Evolutionary conservation across 2,113 vertebrate species (phyloP).

Genomic region (Oostethus manadensis): DNA sequence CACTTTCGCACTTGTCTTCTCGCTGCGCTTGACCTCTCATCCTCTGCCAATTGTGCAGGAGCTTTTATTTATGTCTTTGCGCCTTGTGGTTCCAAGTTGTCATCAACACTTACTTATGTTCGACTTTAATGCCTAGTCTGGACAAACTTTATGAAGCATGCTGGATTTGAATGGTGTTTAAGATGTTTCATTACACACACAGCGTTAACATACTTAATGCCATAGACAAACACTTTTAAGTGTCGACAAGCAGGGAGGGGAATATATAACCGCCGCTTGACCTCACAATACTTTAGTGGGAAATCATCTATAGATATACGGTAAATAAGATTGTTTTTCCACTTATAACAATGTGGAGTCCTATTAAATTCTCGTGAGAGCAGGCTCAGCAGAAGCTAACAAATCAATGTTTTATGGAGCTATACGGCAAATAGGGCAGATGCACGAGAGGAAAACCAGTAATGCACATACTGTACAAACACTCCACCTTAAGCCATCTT

Average conservation of each 20-base stretch:
- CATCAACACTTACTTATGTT: not conserved
- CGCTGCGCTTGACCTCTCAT: not conserved
- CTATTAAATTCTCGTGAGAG: not conserved
- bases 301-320: not conserved
- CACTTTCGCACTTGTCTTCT: not conserved
- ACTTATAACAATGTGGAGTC: not conserved
- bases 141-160: not conserved
- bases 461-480: not conserved
- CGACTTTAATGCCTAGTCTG: not conserved
- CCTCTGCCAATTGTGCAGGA: not conserved
- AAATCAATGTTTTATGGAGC: not conserved
- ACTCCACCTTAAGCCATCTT: too few relatives aligned
- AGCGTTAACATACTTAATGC: not conserved
- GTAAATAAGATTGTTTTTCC: not conserved
- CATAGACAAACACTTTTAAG: not conserved
- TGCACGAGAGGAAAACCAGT: not conserved
- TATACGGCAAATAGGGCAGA: not conserved
- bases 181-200: not conserved
- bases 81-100: not conserved
- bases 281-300: not conserved
- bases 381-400: not conserved
- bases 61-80: conserved; percentile 1
- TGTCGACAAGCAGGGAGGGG: not conserved
- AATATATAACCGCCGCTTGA: not conserved
- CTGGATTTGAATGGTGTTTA: not conserved